Conservation (phyloP, 2,797 vertebrate species). For the Vultur gryphus region DNA sequence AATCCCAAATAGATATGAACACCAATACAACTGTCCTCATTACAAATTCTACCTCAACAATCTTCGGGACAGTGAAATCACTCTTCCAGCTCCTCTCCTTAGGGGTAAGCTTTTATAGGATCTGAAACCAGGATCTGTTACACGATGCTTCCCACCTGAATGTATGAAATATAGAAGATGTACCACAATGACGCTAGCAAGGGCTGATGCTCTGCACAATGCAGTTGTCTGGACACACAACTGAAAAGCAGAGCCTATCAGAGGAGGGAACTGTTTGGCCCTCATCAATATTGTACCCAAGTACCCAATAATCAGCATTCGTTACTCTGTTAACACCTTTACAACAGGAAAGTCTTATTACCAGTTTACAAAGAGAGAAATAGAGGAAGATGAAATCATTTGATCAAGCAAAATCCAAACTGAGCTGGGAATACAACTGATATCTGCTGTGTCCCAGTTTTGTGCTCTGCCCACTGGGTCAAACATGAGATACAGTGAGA, state of each 20-base stretch:
- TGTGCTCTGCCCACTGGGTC: not conserved
- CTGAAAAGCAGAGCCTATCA: not conserved
- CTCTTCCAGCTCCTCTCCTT: not conserved
- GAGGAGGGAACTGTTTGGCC: not conserved
- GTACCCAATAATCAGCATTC: not conserved
- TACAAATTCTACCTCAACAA: not conserved
- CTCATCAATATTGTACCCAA: not conserved
- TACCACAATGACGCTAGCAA: not conserved
- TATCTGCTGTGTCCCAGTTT: not conserved
- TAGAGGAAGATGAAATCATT: not conserved
- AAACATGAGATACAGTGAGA: not conserved
- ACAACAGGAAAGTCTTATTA: not conserved
- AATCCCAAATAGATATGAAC: not conserved
- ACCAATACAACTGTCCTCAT: not conserved
- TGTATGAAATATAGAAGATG: fast-evolving
- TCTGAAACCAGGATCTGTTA: not conserved
- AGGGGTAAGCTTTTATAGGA: not conserved
- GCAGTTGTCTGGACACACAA: not conserved
- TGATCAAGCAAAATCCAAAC: not conserved
- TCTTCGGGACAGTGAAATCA: not conserved
- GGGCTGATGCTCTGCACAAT: not conserved
- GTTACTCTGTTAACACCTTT: not conserved
- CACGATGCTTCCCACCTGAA: not conserved
- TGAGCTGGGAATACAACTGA: no score
- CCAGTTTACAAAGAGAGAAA: not conserved